phyloP scores from a whole-genome alignment of 1,140 invertebrate genomes.

The Melanaphis sacchari region DNA sequence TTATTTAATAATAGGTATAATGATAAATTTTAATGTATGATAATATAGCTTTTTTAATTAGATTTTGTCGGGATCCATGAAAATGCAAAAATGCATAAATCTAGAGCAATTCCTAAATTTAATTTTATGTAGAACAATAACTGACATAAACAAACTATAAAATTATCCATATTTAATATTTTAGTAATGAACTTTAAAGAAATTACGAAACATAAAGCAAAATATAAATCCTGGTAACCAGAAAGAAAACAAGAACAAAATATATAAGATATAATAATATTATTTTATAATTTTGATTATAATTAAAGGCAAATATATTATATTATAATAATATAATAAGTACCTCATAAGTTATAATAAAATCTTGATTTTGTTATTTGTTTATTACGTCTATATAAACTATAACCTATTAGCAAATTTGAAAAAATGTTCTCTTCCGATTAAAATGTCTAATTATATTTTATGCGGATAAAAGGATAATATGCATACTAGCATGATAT shows the following conservation, averaged over 20 bases:
- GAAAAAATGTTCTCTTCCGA: background rate
- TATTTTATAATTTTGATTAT: background rate
- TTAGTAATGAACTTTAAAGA: background rate
- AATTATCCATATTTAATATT: background rate
- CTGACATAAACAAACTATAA: background rate
- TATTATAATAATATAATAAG: no score
- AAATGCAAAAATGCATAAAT: background rate
- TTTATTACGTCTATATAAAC: background rate
- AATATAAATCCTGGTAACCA: background rate
- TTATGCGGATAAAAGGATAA: background rate
- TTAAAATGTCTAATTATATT: background rate
- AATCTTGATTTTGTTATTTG: background rate
- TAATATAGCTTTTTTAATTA: no score
- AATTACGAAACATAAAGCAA: background rate
- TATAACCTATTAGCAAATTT: background rate
- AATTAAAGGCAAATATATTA: background rate
- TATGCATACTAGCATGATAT: background rate
- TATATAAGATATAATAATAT: background rate
- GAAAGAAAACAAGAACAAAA: background rate
- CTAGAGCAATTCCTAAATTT: background rate
- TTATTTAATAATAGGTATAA: no score
- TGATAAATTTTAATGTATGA: no score
- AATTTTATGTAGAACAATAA: background rate
- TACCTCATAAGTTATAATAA: background rate
- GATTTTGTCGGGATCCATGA: background rate